Evolutionary conservation across 1,140 invertebrate genomes (phyloP), one percentile per base, ranked within the genome.

Genomic region (Drosophila dunni): DNA sequence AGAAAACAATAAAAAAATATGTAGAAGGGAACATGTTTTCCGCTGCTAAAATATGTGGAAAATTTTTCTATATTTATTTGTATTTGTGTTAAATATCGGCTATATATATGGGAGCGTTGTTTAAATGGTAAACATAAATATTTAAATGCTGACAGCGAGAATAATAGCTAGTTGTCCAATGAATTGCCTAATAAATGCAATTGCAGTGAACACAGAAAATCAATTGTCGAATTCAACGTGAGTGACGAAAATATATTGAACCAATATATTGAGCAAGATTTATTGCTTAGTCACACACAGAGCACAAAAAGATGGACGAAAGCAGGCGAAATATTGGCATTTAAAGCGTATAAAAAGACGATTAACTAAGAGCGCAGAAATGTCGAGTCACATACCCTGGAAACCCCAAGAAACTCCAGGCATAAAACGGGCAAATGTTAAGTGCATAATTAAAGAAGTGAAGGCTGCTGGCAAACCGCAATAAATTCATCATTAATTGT

Each of bases 41-140:
- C 24, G 5, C 5, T 51, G n/a, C n/a, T 24, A 13, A 54, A 54
- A 54, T 54, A 34, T 54, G 51, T 40, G 36, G 17, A 38, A 56
- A 20, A 56, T 38, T 9, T 46, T 33, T 46, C 15, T 56, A 44
- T 36, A 56, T 38, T 38, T 38, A 51, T 66, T 68, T 53, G 36
- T 10, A 34, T 62, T 53, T 34, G 45, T 68, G 56, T 61, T 34
- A 60, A 61, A n/a, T 64, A 40, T 33, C 51, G 24, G 0, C 1
- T 29, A 45, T 45, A 54, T 33, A 24, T 3, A n/a, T 20, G 10
- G 2, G 36, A 17, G 10, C 69, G 3, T 33, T 64, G 56, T 62
- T 62, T 46, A 46, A 62, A 56, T 61, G 53, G 42, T 61, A 68
- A 66, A 57, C 10, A 42, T 48, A 63, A 24, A 24, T 34, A 69